phyloP scores from a whole-genome alignment of 2,113 vertebrate genomes.

The Montifringilla adamsi region DNA sequence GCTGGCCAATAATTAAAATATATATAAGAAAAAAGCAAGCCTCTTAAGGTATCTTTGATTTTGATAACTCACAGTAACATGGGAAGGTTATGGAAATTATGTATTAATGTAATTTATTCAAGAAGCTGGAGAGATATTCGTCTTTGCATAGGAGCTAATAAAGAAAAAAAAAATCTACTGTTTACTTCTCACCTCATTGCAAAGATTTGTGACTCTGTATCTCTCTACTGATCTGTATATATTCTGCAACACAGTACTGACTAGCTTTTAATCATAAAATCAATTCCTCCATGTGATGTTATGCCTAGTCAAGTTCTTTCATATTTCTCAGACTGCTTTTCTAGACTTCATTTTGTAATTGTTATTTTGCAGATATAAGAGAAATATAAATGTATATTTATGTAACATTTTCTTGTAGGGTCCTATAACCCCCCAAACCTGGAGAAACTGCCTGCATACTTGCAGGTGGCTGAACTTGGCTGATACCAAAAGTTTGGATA shows the following conservation, averaged over 20 bases:
- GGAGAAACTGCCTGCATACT: background rate
- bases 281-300: background rate
- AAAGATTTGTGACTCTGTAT: background rate
- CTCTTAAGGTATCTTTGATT: background rate
- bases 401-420: background rate
- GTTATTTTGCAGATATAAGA: background rate
- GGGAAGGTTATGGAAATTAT: background rate
- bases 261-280: constrained; percentile 5
- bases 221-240: background rate
- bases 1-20: background rate
- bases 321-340: background rate
- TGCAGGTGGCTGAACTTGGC: background rate
- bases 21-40: background rate
- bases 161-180: background rate
- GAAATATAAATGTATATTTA: background rate
- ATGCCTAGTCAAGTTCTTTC: background rate
- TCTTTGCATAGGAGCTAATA: background rate
- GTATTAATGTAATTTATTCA: background rate
- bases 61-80: background rate
- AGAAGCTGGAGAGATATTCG: background rate
- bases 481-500: background rate
- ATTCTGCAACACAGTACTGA: background rate
- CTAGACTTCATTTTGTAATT: background rate
- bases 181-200: background rate
- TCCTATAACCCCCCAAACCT: background rate